Evolutionary conservation across 2,888 invertebrate genomes (phyloP), one percentile per base, ranked within the genome.

Genomic region (Drosophila infuscata): DNA sequence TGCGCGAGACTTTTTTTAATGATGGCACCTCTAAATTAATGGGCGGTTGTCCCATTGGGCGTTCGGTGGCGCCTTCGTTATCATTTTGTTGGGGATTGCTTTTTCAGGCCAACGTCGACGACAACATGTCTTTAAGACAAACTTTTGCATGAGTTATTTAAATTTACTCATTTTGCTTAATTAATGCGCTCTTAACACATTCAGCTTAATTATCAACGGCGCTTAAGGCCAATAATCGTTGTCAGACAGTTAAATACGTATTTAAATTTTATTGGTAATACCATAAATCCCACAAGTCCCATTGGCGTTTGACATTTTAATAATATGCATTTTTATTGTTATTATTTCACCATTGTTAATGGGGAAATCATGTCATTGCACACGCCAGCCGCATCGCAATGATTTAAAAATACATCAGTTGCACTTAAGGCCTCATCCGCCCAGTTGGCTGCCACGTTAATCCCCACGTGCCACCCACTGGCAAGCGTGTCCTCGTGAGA

Each of bases 311-410:
- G 82, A 74, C 84, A 72, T 67, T 74, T 75, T 70, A 78, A 87
- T 87, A 87, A 78, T 75, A 83, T 88, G 66, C 52, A 72, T 77
- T 89, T 82, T 61, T 74, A 87, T 76, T 75, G 70, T 75, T 89
- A 82, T 81, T 74, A 56, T 76, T 60, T 63, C 57, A 52, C 51
- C 68, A 70, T 67, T 69, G 58, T 76, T 76, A 76, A 70, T 79
- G 67, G 65, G 56, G 38, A 70, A 72, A 59, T 83, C 52, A 62
- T 67, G 57, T 68, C 64, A 53, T 59, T 76, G 62, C 49, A 71
- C 49, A 59, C n/a, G 38, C 32, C 48, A 12, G n/a, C 29, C 29
- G 35, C 60, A 56, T 38, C 30, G 20, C 48, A 15, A 36, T 48
- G 57, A 61, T 71, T 66, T 52, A 58, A 78, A 75, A 69, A 59